Conservation (phyloP, 2,797 vertebrate species). For the Hypotaenidia okinawae region DNA sequence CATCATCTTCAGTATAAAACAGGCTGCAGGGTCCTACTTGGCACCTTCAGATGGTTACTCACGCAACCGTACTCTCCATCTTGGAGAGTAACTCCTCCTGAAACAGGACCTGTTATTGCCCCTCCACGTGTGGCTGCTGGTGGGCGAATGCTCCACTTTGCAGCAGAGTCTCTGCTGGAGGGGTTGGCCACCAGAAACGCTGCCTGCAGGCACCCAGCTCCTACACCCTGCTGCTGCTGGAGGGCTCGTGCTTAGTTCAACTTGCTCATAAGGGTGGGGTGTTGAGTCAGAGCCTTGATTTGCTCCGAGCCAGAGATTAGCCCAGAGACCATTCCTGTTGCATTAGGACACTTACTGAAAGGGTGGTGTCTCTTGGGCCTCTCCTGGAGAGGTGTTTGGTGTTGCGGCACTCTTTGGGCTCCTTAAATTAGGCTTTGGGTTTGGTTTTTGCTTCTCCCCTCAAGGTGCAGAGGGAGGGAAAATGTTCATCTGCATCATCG, state of each 20-base stretch:
- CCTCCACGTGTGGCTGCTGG: neutral
- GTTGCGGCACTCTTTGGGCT: neutral
- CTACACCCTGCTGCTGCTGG: neutral
- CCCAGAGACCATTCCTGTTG: neutral
- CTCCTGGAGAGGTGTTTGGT: neutral
- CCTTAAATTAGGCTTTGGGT: neutral
- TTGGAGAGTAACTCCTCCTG: neutral
- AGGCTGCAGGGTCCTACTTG: neutral
- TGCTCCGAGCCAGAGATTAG: neutral
- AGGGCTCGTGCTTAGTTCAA: neutral
- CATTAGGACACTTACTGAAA: neutral
- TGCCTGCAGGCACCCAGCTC: neutral
- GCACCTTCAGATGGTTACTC: neutral
- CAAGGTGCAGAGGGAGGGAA: neutral
- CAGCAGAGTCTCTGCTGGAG: neutral
- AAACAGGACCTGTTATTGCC: neutral
- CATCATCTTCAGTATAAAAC: neutral
- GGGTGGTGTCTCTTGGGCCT: neutral
- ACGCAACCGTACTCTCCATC: neutral
- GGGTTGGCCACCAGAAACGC: neutral
- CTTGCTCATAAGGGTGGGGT: neutral
- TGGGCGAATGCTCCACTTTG: fast-evolving
- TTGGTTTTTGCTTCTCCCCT: fast-evolving
- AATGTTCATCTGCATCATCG: neutral
- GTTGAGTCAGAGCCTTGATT: conserved; percentile 40